Percentiles rank a stretch among this genome's conserved stretches.
Conservation (phyloP, 1,140 invertebrate genomes). For the Papilio aristodemus region DNA sequence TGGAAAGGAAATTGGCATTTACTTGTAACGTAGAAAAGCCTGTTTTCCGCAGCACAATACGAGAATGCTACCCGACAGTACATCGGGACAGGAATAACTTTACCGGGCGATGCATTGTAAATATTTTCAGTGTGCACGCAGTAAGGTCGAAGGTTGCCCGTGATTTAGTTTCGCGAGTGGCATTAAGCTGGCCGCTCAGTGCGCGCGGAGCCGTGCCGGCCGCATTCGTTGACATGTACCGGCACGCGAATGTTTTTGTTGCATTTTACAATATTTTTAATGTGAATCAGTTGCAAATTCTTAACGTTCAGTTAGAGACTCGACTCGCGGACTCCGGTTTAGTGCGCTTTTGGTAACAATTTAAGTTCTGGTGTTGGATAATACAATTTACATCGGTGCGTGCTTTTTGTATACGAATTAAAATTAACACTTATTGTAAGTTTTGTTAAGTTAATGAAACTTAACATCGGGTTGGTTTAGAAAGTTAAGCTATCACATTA, state of each 20-base stretch:
- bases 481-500: not conserved
- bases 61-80: slow-evolving; percentile 71
- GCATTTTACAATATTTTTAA: slow-evolving; percentile 55
- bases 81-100: slow-evolving; percentile 46
- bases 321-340: slow-evolving; percentile 41
- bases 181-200: slow-evolving; percentile 53
- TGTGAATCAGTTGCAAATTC: slow-evolving; percentile 52
- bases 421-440: not conserved
- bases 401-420: not conserved
- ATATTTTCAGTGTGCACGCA: slow-evolving; percentile 21
- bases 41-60: slow-evolving; percentile 75
- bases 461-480: not conserved
- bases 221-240: slow-evolving; percentile 74
- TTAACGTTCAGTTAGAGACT: slow-evolving; percentile 59
- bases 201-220: slow-evolving; percentile 57
- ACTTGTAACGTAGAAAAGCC: slow-evolving; percentile 75
- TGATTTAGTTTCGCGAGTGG: slow-evolving; percentile 39
- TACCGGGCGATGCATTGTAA: slow-evolving; percentile 36
- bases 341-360: slow-evolving; percentile 34
- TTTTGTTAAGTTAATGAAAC: not conserved
- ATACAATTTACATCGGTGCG: not conserved
- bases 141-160: slow-evolving; percentile 44
- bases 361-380: not conserved
- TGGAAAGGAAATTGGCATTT: slow-evolving; percentile 78
- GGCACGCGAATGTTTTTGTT: slow-evolving; percentile 77